Evolutionary conservation across 2,888 invertebrate species (phyloP).

Genomic region (Hirtodrosophila trivittata): DNA sequence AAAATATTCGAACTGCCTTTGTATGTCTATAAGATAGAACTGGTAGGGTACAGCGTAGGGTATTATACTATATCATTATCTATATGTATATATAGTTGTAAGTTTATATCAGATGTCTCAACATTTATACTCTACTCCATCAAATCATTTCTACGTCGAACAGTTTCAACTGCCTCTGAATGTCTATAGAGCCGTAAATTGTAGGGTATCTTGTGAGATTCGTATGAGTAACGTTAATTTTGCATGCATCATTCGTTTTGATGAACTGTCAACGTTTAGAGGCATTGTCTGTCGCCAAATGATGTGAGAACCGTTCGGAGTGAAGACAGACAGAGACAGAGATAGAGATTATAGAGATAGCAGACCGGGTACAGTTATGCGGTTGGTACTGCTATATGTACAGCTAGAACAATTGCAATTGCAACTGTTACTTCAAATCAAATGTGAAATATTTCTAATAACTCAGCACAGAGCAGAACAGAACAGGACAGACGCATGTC

Average conservation of each 20-base stretch:
- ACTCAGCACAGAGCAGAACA: conserved; percentile 32
- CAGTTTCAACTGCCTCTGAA: not conserved
- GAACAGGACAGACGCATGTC: conserved; percentile 38
- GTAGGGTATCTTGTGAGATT: conserved; percentile 34
- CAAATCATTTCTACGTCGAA: no score
- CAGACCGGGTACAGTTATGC: conserved; percentile 34
- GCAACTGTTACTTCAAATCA: conserved; percentile 46
- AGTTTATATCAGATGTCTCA: no score
- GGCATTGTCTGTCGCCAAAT: conserved; percentile 55
- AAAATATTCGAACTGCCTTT: no score
- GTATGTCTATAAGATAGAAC: no score
- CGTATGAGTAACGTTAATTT: conserved; percentile 61
- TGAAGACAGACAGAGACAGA: not conserved
- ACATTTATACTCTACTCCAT: no score
- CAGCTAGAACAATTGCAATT: conserved; percentile 43
- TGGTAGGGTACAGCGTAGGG: no score
- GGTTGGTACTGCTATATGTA: conserved; percentile 37
- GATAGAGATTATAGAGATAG: no score
- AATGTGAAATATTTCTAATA: conserved; percentile 72
- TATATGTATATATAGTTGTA: no score
- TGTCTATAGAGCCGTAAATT: conserved; percentile 4
- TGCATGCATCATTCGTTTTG: conserved; percentile 81
- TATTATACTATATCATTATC: no score
- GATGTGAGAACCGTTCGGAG: conserved; percentile 50
- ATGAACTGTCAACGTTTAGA: conserved; percentile 80